phyloP scores from a whole-genome alignment of 2,797 vertebrate genomes.

The Octomys mimax region DNA sequence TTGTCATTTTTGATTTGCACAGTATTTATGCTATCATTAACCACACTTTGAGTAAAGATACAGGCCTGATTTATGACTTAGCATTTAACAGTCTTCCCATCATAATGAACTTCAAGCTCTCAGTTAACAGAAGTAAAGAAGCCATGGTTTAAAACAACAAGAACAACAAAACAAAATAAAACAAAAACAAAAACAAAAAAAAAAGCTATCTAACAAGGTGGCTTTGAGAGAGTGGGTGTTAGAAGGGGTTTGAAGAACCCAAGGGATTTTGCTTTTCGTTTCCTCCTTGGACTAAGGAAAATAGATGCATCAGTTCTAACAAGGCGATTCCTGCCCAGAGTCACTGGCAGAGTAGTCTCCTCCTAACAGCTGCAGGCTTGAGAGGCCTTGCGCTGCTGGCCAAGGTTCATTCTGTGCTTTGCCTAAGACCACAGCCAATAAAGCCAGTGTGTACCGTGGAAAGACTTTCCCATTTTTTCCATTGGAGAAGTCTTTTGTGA shows the following conservation, averaged over 20 bases:
- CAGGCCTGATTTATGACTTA: slow-evolving; percentile 64
- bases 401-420: slow-evolving; percentile 79
- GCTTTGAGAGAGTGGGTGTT: slow-evolving; percentile 32
- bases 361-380: slow-evolving; percentile 81
- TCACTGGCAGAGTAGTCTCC: slow-evolving; percentile 68
- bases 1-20: slow-evolving; percentile 69
- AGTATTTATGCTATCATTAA: slow-evolving; percentile 74
- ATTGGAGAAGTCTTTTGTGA: slow-evolving; percentile 78
- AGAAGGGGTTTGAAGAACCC: slow-evolving; percentile 68
- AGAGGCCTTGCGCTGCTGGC: slow-evolving; percentile 75
- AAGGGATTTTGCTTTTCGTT: slow-evolving; percentile 50
- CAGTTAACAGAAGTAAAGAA: slow-evolving; percentile 55
- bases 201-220: background rate
- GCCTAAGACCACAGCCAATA: slow-evolving; percentile 76
- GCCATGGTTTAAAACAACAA: background rate
- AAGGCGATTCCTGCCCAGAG: slow-evolving; percentile 76
- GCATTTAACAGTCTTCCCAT: slow-evolving; percentile 45
- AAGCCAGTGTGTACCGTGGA: slow-evolving; percentile 74
- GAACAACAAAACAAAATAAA: background rate
- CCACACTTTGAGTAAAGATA: slow-evolving; percentile 59
- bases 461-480: slow-evolving; percentile 76
- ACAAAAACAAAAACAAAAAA: background rate
- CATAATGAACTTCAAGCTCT: slow-evolving; percentile 41
- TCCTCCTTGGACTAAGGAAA: slow-evolving; percentile 35
- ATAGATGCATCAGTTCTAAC: slow-evolving; percentile 73